Evolutionary conservation across 2,113 vertebrate genomes (phyloP), one percentile per base, ranked within the genome.

Genomic region (Rhabdornis inornatus): DNA sequence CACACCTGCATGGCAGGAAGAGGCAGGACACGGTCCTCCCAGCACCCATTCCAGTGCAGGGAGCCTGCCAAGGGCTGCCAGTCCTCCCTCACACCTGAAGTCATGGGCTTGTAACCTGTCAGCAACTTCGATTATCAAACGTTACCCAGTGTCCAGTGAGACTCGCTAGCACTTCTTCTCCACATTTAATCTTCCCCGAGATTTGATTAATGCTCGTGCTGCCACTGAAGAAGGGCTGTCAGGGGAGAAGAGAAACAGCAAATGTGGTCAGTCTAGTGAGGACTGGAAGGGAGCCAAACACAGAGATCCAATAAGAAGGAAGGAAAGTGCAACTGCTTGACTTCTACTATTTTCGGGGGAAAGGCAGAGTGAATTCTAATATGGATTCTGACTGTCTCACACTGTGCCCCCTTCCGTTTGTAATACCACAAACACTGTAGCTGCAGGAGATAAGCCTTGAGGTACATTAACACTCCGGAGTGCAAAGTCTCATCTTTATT

Each of bases 91-190:
- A 0, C 52, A 16, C 24, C 86, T 25, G 33, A 28, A 63, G 63
- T 65, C 81, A 33, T 0, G 1, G 18, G 7, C 63, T 10, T 28
- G 4, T 9, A 40, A 63, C 64, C 72, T 31, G 72, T 21, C 81
- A 91, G 57, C 45, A 90, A n/a, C 78, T 40, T 66, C 0, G 4
- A 77, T 59, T 66, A 47, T 27, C 2, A 15, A 28, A 66, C 45
- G 92, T 97, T 96, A 99, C 99, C 99, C 99, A 99, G 97, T 99
- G 99, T 94, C 99, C 99, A 1, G 96, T 98, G 45, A 99, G 97
- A 9, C 92, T 99, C 4, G 99, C 98, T 93, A 98, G 86, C 28
- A 99, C 97, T 55, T 99, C 99, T 50, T 98, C 98, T 88, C 98
- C 99, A 0, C 97, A 95, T 10, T 70, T 97, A 88, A 99, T 99